Percentiles rank a stretch among this genome's conserved stretches.
Evolutionary conservation across 2,888 invertebrate genomes (phyloP).

Genomic region (Pristionchus arcanus): DNA sequence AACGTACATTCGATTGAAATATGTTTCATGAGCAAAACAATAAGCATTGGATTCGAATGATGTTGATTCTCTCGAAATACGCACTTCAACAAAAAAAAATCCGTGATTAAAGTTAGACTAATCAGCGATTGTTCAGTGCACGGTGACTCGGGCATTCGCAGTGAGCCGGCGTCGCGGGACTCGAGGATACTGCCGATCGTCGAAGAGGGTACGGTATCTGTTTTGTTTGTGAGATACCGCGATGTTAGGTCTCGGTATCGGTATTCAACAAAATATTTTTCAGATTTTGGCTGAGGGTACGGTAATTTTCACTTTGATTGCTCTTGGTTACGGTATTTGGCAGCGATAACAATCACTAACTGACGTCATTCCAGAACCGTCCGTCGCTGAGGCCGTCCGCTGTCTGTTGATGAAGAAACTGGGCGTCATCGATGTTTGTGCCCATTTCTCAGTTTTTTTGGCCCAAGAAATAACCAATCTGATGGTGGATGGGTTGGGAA

Average conservation of each 20-base stretch:
- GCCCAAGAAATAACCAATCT: not conserved
- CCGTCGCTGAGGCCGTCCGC: conserved; percentile 36
- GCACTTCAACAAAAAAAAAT: not conserved
- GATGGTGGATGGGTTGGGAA: too few species aligned
- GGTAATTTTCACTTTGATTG: not conserved
- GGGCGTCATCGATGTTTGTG: conserved; percentile 1
- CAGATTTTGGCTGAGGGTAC: not conserved
- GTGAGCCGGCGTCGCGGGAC: conserved; percentile 11
- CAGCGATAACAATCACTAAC: not conserved
- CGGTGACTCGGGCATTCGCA: conserved; percentile 11
- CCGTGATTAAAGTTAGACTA: not conserved
- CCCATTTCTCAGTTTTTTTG: not conserved
- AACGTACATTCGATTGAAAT: too few species aligned
- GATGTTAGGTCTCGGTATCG: too few species aligned
- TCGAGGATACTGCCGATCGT: not conserved
- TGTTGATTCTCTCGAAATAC: not conserved
- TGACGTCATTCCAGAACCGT: not conserved
- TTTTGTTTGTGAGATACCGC: not conserved
- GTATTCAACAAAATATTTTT: too few species aligned
- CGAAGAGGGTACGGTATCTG: not conserved
- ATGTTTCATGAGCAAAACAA: too few species aligned
- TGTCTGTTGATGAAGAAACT: conserved; percentile 47
- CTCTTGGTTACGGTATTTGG: not conserved
- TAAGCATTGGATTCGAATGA: not conserved
- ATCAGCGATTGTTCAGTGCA: conserved; percentile 5